Evolutionary conservation across 2,797 vertebrate species (phyloP).

Genomic region (Rhinichthys osculus): DNA sequence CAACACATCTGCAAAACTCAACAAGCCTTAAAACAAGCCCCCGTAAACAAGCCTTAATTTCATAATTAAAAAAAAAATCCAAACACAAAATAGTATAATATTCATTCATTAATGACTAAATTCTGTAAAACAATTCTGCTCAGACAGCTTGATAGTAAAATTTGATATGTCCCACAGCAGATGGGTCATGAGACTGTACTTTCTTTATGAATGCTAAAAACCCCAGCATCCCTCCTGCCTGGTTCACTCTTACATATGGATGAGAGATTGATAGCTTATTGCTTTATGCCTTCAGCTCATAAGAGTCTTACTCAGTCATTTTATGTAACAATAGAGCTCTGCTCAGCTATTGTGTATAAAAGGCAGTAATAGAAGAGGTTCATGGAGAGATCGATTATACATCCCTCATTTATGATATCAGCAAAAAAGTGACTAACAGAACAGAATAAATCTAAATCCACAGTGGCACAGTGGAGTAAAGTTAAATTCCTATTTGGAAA

Average conservation of each 20-base stretch:
- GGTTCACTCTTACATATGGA: constrained; percentile 60
- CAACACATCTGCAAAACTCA: neutral
- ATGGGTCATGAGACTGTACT: neutral
- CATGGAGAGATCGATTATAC: constrained; percentile 50
- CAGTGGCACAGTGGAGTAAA: neutral
- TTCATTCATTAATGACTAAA: neutral
- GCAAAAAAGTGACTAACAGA: constrained; percentile 40
- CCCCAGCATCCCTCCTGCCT: constrained; percentile 47
- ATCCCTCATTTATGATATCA: constrained; percentile 33
- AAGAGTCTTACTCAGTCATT: constrained; percentile 69
- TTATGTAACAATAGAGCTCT: constrained; percentile 62
- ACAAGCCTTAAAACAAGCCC: neutral
- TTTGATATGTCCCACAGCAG: constrained; percentile 3
- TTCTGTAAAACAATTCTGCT: neutral
- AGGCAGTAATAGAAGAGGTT: constrained; percentile 63
- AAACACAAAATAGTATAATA: neutral
- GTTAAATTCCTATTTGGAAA: constrained; percentile 32
- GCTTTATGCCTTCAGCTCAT: constrained; percentile 66
- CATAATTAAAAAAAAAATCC: neutral
- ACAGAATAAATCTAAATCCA: neutral
- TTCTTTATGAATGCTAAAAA: constrained; percentile 61
- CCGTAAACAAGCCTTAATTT: neutral
- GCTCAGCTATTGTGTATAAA: constrained; percentile 52
- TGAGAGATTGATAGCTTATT: constrained; percentile 70
- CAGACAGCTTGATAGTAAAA: constrained; percentile 12